phyloP scores from a whole-genome alignment of 1,140 invertebrate species.

The Spodoptera frugiperda region DNA sequence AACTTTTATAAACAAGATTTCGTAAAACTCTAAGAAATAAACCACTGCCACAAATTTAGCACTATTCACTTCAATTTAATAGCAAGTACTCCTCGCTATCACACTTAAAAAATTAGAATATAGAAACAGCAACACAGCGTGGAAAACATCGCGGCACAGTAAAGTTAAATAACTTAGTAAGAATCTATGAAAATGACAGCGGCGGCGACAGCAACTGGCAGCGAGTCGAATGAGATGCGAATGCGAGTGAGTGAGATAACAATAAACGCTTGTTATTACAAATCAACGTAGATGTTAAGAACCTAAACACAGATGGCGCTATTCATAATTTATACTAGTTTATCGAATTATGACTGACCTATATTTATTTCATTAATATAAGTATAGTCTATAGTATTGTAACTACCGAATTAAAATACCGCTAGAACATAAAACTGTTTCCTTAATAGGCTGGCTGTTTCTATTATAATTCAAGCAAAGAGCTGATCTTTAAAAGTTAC shows the following conservation, averaged over 20 bases:
- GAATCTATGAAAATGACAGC: conserved; percentile 53
- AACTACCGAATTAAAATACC: too few relatives aligned
- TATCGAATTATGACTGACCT: too few relatives aligned
- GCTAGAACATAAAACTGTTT: too few relatives aligned
- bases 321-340: too few relatives aligned
- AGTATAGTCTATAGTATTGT: too few relatives aligned
- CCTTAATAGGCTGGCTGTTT: too few relatives aligned
- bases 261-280: background rate
- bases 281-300: too few relatives aligned
- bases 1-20: conserved; percentile 63
- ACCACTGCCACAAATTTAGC: background rate
- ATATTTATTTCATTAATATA: too few relatives aligned
- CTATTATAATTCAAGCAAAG: too few relatives aligned
- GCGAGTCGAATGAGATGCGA: conserved; percentile 57
- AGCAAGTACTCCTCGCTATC: background rate
- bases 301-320: too few relatives aligned
- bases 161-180: conserved; percentile 52
- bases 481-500: too few relatives aligned
- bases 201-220: conserved; percentile 49
- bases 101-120: conserved; percentile 13
- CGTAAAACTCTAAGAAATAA: background rate
- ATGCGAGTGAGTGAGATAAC: conserved; percentile 31
- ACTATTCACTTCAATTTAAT: background rate
- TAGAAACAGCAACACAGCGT: conserved; percentile 45
- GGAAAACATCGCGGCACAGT: conserved; percentile 51